Base-by-base conservation (phyloP, 2,113 vertebrate species). In the Myrmecophaga tridactyla region DNA sequence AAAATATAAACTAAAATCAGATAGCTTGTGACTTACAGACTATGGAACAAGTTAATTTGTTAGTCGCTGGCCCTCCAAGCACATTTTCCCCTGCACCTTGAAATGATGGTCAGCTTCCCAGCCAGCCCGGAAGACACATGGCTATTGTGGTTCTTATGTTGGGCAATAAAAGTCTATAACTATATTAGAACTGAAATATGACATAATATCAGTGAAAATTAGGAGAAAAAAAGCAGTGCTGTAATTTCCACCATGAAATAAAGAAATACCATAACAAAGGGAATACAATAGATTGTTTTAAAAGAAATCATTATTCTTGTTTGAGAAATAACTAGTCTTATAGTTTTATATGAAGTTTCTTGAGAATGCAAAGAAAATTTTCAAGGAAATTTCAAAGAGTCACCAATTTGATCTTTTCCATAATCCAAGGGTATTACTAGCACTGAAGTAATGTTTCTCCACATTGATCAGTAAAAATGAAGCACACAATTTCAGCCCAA, bases 1-100 rank as follows among this genome's bases (percentile, higher is more conserved):
- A 89, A 92, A 92, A 80, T 67, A 21, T 46, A 83, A 83, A 73
- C 18, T 90, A 92, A 92, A 94, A 86, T 63, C 7, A 86, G 8
- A 67, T 10, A 46, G 39, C 15, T 36, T 36, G 86, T 89, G 6
- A 60, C 27, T 84, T 85, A 84, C 2, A 31, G 36, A 6, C 25
- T n/a, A 41, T 92, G 15, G 27, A 34, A 53, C 23, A 82, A 93
- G 63, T 56, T 73, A 72, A 27, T 36, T 77, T 78, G 5, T 82
- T 25, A 15, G 20, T 76, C 77, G 25, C 88, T 58, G 34, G 18
- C 20, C 56, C 39, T 77, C 83, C 91, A 77, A 77, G 65, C 36
- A 69, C 48, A 81, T 92, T 75, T 85, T 94, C 77, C 60, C 13
- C 21, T 56, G 4, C 21, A 62, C 5, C 63, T 8, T 46, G 25